Percentiles rank a stretch among this genome's conserved stretches.
Evolutionary conservation across 1,140 invertebrate species (phyloP).

Genomic region (Micrasema longulum): DNA sequence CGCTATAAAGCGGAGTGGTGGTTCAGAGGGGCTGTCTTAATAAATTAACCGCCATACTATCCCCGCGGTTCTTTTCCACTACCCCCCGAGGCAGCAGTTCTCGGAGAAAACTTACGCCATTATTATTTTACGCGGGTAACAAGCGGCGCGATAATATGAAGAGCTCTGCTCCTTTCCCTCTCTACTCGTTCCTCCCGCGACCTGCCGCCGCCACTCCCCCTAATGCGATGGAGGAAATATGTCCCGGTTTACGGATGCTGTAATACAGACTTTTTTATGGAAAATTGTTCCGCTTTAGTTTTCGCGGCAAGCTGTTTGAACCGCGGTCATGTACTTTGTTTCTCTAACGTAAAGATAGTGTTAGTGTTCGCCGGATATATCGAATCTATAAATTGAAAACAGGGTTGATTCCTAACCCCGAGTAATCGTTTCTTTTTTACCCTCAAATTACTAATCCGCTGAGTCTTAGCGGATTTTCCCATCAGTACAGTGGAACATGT

Average conservation of each 20-base stretch:
- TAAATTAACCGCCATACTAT: slow-evolving; percentile 52
- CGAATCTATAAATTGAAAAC: no score
- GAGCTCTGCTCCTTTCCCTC: slow-evolving; percentile 41
- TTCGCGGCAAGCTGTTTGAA: slow-evolving; percentile 34
- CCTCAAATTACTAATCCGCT: no score
- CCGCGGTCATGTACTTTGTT: slow-evolving; percentile 30
- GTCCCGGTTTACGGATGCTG: slow-evolving; percentile 44
- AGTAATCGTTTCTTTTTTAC: no score
- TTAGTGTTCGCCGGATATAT: no score
- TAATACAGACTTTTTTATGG: slow-evolving; percentile 39
- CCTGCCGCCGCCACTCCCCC: background rate
- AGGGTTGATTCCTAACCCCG: no score
- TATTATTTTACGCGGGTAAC: slow-evolving; percentile 71
- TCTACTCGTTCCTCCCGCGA: background rate
- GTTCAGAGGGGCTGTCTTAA: slow-evolving; percentile 52
- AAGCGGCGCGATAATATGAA: slow-evolving; percentile 69
- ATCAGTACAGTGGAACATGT: no score
- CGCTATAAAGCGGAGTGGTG: slow-evolving; percentile 41
- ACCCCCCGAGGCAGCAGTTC: slow-evolving; percentile 25
- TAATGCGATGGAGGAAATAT: slow-evolving; percentile 52
- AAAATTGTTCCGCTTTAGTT: slow-evolving; percentile 39
- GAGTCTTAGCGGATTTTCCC: no score
- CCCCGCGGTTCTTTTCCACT: slow-evolving; percentile 27
- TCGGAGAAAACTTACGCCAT: slow-evolving; percentile 66
- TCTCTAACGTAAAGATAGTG: no score